Percentiles rank a stretch among this genome's conserved stretches.
Evolutionary conservation across 2,113 vertebrate species (phyloP).

Genomic region (Grantiella picta): DNA sequence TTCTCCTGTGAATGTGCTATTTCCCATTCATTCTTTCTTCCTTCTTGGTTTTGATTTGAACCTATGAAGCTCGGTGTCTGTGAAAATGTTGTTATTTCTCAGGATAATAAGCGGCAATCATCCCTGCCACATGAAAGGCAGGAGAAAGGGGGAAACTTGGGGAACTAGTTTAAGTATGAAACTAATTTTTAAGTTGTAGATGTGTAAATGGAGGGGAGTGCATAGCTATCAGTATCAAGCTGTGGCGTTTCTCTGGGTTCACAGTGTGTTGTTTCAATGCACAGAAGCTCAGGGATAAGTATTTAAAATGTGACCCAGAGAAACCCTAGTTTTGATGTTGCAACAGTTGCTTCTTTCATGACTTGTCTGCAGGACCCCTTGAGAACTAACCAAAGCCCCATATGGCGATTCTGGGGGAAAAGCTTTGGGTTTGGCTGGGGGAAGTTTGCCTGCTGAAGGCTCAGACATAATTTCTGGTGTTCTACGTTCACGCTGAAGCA

Average conservation of each 20-base stretch:
- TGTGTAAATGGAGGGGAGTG: conserved; percentile 11
- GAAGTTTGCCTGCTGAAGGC: background rate
- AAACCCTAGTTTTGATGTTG: conserved; percentile 64
- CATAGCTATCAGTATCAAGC: conserved; percentile 1
- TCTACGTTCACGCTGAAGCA: rapidly evolving
- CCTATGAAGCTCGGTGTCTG: conserved; percentile 58
- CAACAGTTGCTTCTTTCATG: conserved; percentile 40
- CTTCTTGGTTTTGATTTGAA: conserved; percentile 67
- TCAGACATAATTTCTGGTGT: rapidly evolving
- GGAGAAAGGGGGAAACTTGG: conserved; percentile 60
- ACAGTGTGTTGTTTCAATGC: conserved; percentile 56
- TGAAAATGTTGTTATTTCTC: conserved; percentile 74
- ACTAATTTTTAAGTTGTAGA: conserved; percentile 55
- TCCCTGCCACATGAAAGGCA: conserved; percentile 61
- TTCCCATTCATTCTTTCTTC: conserved; percentile 42
- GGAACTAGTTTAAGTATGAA: conserved; percentile 57
- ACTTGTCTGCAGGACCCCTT: background rate
- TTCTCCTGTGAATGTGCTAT: conserved; percentile 65
- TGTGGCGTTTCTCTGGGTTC: conserved; percentile 54
- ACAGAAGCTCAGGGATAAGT: conserved; percentile 85
- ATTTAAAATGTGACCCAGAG: conserved; percentile 77
- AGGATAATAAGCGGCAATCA: conserved; percentile 75
- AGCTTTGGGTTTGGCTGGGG: background rate
- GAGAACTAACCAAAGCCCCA: background rate
- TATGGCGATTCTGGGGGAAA: background rate